A percentile compares a stretch with the other conserved stretches of the same genome.
Conservation (phyloP, 1,140 invertebrate genomes). For the Bombus polaris region DNA sequence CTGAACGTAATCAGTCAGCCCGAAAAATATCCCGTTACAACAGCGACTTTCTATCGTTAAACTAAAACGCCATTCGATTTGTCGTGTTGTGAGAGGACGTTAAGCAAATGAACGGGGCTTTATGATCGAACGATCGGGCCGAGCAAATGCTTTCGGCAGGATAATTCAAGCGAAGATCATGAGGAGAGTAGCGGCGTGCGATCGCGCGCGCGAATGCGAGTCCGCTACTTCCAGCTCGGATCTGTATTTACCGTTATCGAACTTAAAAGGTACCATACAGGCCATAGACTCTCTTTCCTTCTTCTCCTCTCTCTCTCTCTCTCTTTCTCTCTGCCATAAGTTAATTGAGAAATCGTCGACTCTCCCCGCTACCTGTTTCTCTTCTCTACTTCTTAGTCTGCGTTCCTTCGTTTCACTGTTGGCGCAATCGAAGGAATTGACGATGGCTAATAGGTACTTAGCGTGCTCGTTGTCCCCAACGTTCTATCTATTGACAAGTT, state of each 20-base stretch:
- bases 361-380: background rate
- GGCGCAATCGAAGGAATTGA: background rate
- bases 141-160: background rate
- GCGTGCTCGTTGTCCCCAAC: constrained; percentile 4
- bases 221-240: constrained; percentile 59
- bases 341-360: constrained; percentile 36
- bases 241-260: constrained; percentile 68
- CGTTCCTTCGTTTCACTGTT: background rate
- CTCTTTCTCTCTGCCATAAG: background rate
- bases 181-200: constrained; percentile 35
- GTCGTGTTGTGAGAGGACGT: background rate
- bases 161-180: constrained; percentile 29
- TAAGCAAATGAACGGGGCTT: background rate
- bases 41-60: constrained; percentile 33
- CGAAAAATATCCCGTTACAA: constrained; percentile 16
- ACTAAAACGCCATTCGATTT: constrained; percentile 14
- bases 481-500: background rate
- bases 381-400: background rate
- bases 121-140: background rate
- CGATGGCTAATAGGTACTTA: background rate
- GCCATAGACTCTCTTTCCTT: constrained; percentile 48
- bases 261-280: constrained; percentile 63
- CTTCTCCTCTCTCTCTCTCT: constrained; percentile 31
- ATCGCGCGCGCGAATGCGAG: background rate
- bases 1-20: background rate